phyloP scores from a whole-genome alignment of 2,888 invertebrate species.

The Herminia tarsipennalis region DNA sequence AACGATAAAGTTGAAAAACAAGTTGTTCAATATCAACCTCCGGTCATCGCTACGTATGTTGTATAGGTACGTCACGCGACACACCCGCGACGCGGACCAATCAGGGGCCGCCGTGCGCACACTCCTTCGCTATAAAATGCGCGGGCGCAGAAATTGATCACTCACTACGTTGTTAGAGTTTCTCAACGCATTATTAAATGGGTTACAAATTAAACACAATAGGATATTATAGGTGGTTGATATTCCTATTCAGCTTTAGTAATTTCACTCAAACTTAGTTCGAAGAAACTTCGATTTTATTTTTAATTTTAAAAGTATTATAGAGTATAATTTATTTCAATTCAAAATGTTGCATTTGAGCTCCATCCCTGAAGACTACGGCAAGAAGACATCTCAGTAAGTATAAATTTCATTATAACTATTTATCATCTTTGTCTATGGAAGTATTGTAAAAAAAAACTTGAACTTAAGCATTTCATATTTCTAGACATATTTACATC shows the following conservation, averaged over 20 bases:
- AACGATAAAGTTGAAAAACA: constrained; percentile 34
- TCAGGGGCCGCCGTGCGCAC: constrained; percentile 60
- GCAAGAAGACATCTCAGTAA: constrained; percentile 72
- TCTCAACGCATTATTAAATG: constrained; percentile 69
- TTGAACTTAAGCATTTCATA: too few species aligned
- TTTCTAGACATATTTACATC: too few species aligned
- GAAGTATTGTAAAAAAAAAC: too few species aligned
- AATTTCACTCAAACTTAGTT: constrained; percentile 73
- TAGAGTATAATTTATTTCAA: constrained; percentile 48
- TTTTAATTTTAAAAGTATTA: constrained; percentile 37
- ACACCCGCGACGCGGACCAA: constrained; percentile 79
- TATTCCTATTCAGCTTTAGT: constrained; percentile 84
- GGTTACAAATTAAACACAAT: constrained; percentile 77
- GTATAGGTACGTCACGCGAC: constrained; percentile 57
- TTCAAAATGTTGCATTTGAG: constrained; percentile 76
- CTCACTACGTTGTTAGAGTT: constrained; percentile 33
- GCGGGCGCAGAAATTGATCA: constrained; percentile 53
- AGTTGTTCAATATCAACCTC: constrained; percentile 23
- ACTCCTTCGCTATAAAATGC: constrained; percentile 68
- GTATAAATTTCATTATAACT: constrained; percentile 39
- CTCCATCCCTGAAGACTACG: constrained; percentile 73
- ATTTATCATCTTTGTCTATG: background rate
- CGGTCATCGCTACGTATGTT: constrained; percentile 30
- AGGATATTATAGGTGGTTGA: constrained; percentile 81
- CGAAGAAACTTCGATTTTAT: constrained; percentile 22